Percentiles rank a stretch among this genome's conserved stretches.
These are phyloP conservation scores for Stictonetta naevosa DNA, from an alignment of 2,113 vertebrate genomes.

Conservation along the genomic window DNA sequence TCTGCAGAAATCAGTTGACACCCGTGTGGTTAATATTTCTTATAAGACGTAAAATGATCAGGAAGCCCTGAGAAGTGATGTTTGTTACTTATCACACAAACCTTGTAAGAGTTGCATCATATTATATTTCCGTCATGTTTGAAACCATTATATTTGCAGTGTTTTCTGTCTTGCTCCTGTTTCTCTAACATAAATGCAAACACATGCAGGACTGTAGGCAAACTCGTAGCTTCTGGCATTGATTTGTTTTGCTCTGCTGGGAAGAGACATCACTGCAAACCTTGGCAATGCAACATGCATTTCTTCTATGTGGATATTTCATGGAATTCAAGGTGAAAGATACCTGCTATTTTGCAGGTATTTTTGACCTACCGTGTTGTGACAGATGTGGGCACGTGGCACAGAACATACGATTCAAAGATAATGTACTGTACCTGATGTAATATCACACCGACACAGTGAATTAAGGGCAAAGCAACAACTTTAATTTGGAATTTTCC, in stretches of 20 bases:
- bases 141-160: background rate
- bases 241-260: conserved; percentile 10
- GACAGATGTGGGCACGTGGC: background rate
- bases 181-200: background rate
- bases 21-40: background rate
- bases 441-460: background rate
- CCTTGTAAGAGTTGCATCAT: background rate
- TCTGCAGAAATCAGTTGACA: background rate
- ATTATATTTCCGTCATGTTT: background rate
- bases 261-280: background rate
- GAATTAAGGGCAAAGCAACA: conserved; percentile 14
- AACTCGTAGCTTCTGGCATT: background rate
- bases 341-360: background rate
- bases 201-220: background rate
- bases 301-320: background rate
- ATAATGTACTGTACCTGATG: background rate
- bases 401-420: background rate
- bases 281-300: background rate
- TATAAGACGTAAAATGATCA: background rate
- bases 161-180: background rate
- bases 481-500: conserved; percentile 41
- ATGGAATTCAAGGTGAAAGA: background rate
- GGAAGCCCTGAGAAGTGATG: background rate
- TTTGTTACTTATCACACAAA: background rate
- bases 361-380: background rate